Conservation (phyloP, 2,113 vertebrate genomes). For the Syrrhaptes paradoxus region DNA sequence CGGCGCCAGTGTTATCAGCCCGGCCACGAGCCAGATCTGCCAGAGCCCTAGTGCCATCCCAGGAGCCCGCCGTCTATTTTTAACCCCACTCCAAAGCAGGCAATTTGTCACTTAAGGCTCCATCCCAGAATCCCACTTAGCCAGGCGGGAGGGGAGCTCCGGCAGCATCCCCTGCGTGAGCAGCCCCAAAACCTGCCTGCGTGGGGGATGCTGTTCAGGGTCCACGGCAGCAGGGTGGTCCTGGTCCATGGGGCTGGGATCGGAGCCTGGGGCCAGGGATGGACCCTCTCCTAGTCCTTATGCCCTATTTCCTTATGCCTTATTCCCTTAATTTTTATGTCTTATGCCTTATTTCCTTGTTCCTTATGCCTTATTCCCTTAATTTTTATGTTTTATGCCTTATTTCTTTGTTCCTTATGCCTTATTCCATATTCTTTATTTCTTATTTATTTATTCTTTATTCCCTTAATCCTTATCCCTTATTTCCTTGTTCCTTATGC, state of each 20-base stretch:
- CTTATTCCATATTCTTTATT: background rate
- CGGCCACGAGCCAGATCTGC: background rate
- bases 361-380: background rate
- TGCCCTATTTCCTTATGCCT: background rate
- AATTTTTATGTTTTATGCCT: too few species aligned
- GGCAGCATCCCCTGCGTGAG: background rate
- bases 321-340: background rate
- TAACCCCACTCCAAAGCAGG: slow-evolving; percentile 15
- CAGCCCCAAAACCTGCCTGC: background rate
- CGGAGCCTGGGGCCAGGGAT: background rate
- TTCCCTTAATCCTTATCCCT: too few species aligned
- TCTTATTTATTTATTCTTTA: background rate
- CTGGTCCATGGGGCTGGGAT: background rate
- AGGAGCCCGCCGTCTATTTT: background rate
- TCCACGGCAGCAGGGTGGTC: background rate
- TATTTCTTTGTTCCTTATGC: too few species aligned
- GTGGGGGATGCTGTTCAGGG: background rate
- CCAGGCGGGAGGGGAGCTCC: background rate
- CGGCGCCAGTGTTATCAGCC: background rate
- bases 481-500: too few species aligned
- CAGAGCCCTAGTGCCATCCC: background rate
- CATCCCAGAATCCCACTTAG: background rate
- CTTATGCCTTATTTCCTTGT: too few species aligned
- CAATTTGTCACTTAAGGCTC: slow-evolving; percentile 6
- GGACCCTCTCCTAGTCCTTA: background rate